Percentiles rank a stretch among this genome's conserved stretches.
Conservation (phyloP, 2,888 invertebrate genomes). For the Halictus quadricinctus region DNA sequence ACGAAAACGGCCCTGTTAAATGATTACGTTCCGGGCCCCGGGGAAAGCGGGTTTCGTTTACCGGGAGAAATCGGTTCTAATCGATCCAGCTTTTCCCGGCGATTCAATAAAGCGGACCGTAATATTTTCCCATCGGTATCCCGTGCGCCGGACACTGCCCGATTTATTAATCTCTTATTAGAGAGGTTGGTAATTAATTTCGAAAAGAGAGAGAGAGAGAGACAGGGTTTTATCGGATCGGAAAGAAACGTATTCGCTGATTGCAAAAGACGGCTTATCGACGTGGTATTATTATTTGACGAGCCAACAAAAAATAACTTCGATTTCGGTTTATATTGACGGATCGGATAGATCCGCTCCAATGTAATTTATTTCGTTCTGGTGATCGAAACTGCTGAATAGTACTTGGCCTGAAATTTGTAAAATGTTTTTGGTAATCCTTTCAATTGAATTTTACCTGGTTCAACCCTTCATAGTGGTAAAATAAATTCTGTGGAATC, state of each 20-base stretch:
- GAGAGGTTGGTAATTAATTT: background rate
- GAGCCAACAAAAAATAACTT: background rate
- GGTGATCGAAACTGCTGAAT: background rate
- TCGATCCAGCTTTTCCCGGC: slow-evolving; percentile 4
- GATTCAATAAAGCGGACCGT: slow-evolving; percentile 23
- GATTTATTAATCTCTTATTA: slow-evolving; percentile 2
- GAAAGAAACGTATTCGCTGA: background rate
- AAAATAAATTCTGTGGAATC: background rate
- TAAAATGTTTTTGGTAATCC: background rate
- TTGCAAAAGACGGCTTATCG: background rate
- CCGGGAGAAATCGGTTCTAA: slow-evolving; percentile 6
- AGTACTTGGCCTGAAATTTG: background rate
- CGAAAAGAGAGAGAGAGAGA: background rate
- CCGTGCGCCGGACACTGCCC: background rate
- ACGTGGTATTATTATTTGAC: background rate
- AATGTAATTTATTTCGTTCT: background rate
- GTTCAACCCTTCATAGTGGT: background rate
- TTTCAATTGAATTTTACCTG: background rate
- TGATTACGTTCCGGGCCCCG: slow-evolving; percentile 25
- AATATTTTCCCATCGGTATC: background rate
- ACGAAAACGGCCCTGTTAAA: slow-evolving; percentile 34
- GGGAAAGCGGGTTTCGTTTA: background rate
- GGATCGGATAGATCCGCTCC: background rate
- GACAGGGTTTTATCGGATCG: background rate
- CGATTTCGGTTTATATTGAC: background rate